Conservation (phyloP, 2,797 vertebrate genomes). For the Notamacropus eugenii region DNA sequence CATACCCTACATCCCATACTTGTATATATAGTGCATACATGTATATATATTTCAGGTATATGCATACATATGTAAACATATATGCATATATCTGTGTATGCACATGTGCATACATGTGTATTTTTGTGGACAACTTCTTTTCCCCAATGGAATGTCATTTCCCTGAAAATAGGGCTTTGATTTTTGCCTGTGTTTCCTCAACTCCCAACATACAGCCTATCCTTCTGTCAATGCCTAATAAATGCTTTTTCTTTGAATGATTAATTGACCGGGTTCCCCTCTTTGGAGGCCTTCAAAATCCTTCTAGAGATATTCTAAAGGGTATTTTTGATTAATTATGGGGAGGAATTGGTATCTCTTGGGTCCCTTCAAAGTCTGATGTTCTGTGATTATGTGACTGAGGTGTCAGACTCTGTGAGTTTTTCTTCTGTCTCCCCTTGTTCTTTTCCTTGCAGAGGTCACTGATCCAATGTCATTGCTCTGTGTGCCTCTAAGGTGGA, state of each 20-base stretch:
- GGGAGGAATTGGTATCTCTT: background rate
- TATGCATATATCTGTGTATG: background rate
- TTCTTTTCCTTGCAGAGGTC: background rate
- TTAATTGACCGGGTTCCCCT: background rate
- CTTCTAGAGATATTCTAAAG: background rate
- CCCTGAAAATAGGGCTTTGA: background rate
- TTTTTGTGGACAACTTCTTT: background rate
- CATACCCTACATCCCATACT: background rate
- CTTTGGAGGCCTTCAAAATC: background rate
- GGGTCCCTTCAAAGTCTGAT: background rate
- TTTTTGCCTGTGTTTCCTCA: background rate
- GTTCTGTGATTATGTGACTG: background rate
- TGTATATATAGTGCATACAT: background rate
- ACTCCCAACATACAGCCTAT: background rate
- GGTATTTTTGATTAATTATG: background rate
- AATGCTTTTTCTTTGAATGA: background rate
- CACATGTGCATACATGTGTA: fast-evolving
- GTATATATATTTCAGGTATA: no score
- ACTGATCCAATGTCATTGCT: background rate
- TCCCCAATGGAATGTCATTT: background rate
- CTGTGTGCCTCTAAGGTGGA: background rate
- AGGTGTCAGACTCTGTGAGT: background rate
- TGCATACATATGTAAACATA: background rate
- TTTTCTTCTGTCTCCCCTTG: background rate
- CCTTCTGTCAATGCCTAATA: background rate